Conservation (phyloP, 2,797 vertebrate genomes). For the Lagorchestes hirsutus region DNA sequence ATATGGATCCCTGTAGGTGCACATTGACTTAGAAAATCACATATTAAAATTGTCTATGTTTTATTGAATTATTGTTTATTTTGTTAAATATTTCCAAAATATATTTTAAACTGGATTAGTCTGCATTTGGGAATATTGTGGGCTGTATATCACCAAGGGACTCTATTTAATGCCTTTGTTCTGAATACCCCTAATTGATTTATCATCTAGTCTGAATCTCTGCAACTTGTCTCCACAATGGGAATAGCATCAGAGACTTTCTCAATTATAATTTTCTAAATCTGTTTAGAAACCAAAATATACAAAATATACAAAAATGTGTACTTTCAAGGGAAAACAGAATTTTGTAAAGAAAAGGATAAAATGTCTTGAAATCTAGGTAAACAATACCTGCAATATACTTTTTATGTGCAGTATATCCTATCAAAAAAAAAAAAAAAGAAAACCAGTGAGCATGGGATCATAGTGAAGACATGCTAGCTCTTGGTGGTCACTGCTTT, state of each 20-base stretch:
- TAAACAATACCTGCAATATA: too few species aligned
- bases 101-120: not conserved
- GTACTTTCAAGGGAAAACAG: not conserved
- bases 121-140: not conserved
- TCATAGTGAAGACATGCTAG: too few species aligned
- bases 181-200: not conserved
- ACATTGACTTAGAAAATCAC: too few species aligned
- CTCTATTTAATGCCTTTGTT: not conserved
- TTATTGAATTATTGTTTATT: not conserved
- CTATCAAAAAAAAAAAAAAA: too few species aligned
- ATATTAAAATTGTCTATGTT: too few species aligned
- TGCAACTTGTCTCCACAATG: not conserved
- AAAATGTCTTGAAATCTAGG: not conserved
- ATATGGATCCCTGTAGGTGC: too few species aligned
- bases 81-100: not conserved
- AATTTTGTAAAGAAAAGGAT: not conserved
- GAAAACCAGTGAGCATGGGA: too few species aligned
- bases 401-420: too few species aligned
- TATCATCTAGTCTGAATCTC: not conserved
- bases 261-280: not conserved
- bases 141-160: not conserved
- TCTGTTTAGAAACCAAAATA: not conserved
- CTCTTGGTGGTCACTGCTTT: too few species aligned
- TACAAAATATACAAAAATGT: not conserved
- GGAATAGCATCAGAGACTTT: not conserved